phyloP scores from a whole-genome alignment of 2,888 invertebrate genomes.

The Saturnia japonica region DNA sequence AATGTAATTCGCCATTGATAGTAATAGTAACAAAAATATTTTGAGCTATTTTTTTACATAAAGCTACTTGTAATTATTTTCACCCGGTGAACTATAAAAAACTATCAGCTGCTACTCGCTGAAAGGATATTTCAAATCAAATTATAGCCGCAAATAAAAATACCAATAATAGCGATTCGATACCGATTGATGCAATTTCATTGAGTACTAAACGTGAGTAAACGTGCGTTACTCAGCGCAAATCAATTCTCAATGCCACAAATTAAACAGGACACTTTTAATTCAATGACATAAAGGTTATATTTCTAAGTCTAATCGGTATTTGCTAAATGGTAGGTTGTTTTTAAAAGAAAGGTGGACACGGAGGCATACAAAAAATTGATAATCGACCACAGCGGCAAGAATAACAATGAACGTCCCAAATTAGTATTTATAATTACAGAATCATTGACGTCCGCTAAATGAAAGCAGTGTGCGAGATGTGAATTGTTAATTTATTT shows the following conservation, averaged over 20 bases:
- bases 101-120: conserved; percentile 59
- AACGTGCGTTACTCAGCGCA: conserved; percentile 61
- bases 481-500: conserved; percentile 62
- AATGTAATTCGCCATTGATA: neutral
- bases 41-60: neutral
- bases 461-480: conserved; percentile 62
- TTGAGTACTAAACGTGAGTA: conserved; percentile 78
- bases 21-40: neutral
- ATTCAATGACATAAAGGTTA: conserved; percentile 43
- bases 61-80: conserved; percentile 7
- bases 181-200: conserved; percentile 76
- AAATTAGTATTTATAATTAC: conserved; percentile 77
- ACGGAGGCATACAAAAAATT: conserved; percentile 61
- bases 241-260: conserved; percentile 53
- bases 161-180: conserved; percentile 73
- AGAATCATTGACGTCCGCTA: conserved; percentile 70
- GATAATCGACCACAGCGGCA: conserved; percentile 61
- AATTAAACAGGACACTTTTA: conserved; percentile 48
- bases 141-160: conserved; percentile 71
- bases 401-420: conserved; percentile 75
- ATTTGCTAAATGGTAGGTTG: conserved; percentile 42
- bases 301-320: conserved; percentile 41
- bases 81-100: conserved; percentile 27
- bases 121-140: conserved; percentile 56
- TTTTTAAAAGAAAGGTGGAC: conserved; percentile 63